phyloP scores from a whole-genome alignment of 2,888 invertebrate species.

The Drosophila suboccidentalis region DNA sequence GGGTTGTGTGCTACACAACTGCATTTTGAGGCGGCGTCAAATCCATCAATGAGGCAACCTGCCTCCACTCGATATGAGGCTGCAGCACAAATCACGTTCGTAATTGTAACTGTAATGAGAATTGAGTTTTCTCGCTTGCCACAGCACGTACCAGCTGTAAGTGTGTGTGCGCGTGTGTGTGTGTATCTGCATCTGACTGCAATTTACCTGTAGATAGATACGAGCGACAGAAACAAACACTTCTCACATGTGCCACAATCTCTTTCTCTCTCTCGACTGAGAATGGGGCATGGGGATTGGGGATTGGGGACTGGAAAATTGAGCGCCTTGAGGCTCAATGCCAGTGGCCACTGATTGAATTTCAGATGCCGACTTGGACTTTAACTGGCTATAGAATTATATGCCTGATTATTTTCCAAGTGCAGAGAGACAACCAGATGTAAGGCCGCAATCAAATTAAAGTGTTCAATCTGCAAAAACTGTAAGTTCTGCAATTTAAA shows the following conservation, averaged over 20 bases:
- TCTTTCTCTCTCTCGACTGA: slow-evolving; percentile 13
- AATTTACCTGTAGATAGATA: slow-evolving; percentile 43
- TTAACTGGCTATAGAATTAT: slow-evolving; percentile 23
- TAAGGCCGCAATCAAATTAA: slow-evolving; percentile 14
- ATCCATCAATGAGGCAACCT: slow-evolving; percentile 70
- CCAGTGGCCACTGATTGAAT: slow-evolving; percentile 30
- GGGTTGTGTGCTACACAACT: background rate
- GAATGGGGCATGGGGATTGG: background rate
- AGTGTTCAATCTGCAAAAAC: slow-evolving; percentile 33
- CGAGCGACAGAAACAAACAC: slow-evolving; percentile 36
- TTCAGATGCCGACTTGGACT: slow-evolving; percentile 17
- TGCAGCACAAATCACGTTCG: slow-evolving; percentile 72
- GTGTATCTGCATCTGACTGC: slow-evolving; percentile 25
- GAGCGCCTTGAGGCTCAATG: slow-evolving; percentile 21
- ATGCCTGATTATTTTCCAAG: slow-evolving; percentile 22
- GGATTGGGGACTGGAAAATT: slow-evolving; percentile 4
- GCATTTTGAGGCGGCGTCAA: slow-evolving; percentile 41
- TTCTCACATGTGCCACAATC: slow-evolving; percentile 47
- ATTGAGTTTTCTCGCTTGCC: slow-evolving; percentile 48
- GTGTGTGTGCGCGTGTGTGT: slow-evolving; percentile 3
- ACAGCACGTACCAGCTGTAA: slow-evolving; percentile 42
- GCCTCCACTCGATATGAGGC: slow-evolving; percentile 33
- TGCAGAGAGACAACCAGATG: background rate
- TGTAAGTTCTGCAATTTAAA: slow-evolving; percentile 28
- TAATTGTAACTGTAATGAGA: slow-evolving; percentile 74